Base-by-base conservation (phyloP, 1,140 invertebrate species). In the Drosophila varians region DNA sequence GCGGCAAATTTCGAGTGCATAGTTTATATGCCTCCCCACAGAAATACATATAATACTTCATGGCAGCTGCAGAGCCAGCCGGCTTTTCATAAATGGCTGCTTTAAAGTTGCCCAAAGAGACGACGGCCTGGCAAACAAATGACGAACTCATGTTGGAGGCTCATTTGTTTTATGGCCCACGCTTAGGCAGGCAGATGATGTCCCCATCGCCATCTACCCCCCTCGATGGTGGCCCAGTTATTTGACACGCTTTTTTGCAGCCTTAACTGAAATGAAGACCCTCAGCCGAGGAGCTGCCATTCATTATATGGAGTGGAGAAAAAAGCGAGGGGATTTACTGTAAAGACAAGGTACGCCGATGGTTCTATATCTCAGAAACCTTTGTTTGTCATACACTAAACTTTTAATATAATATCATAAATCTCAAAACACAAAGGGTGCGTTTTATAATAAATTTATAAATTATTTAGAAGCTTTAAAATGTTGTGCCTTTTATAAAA, bases 121-220 rank as follows among this genome's bases (percentile, higher is more conserved):
- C 3, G 12, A 48, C 21, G 9, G 42, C 42, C 12, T 38, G 60
- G 49, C 62, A 60, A 79, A 56, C 76, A 87, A 80, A 80, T 84
- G 82, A 84, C 72, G 74, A 80, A 80, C 82, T 77, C 80, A 77
- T 84, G 82, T 70, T 69, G 80, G 80, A 70, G 74, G 73, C 76
- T 87, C 80, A 86, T 84, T 84, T 84, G 82, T 84, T 84, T 84
- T 86, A 86, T 74, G 82, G 48, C 68, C 55, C 75, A 51, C 71
- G 80, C 76, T 76, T 86, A 73, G 76, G 68, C 65, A 79, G 53
- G 61, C 82, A 86, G 78, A 78, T 80, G 80, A 46, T 60, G 36
- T 56, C 47, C 36, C 12, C 31, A 18, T 56, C 47, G 28, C 12
- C 31, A 18, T 64, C 25, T 16, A 9, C 42, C 21, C 31, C 16